Conservation (phyloP, 1,140 invertebrate species). For the Lordiphosa stackelbergi region DNA sequence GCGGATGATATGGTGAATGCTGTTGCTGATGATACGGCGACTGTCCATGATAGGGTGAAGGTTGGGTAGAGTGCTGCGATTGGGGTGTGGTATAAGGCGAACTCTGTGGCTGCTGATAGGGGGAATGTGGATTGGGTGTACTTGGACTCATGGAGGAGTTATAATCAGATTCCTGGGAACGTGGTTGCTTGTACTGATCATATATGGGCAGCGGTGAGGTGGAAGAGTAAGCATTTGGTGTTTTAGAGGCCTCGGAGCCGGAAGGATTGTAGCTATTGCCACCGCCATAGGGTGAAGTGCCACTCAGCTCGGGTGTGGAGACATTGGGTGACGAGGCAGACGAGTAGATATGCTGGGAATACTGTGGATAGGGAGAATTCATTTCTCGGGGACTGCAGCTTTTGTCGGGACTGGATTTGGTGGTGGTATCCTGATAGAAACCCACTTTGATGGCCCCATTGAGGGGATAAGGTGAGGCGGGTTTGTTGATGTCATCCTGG, state of each 20-base stretch:
- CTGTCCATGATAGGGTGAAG: slow-evolving; percentile 77
- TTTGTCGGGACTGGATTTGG: slow-evolving; percentile 85
- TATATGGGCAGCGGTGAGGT: slow-evolving; percentile 77
- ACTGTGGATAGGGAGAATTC: slow-evolving; percentile 81
- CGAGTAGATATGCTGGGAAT: slow-evolving; percentile 81
- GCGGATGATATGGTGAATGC: slow-evolving; percentile 60
- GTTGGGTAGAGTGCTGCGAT: slow-evolving; percentile 33
- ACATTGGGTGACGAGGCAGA: slow-evolving; percentile 78
- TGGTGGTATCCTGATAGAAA: slow-evolving; percentile 87
- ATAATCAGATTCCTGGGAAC: slow-evolving; percentile 75
- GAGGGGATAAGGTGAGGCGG: slow-evolving; percentile 81
- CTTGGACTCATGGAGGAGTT: slow-evolving; percentile 77
- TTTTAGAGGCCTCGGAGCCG: slow-evolving; percentile 71
- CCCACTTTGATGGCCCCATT: slow-evolving; percentile 86
- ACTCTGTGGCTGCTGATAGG: slow-evolving; percentile 76
- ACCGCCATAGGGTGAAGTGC: slow-evolving; percentile 69
- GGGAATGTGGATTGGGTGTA: slow-evolving; percentile 74
- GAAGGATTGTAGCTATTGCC: slow-evolving; percentile 68
- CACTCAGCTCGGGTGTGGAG: slow-evolving; percentile 70
- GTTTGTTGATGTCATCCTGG: slow-evolving; percentile 79
- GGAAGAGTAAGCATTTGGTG: slow-evolving; percentile 64
- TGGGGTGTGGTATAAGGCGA: slow-evolving; percentile 77
- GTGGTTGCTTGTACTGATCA: slow-evolving; percentile 78
- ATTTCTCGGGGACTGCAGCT: slow-evolving; percentile 83
- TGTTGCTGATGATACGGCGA: slow-evolving; percentile 76